phyloP scores from a whole-genome alignment of 2,888 invertebrate genomes.

The Sipha maydis region DNA sequence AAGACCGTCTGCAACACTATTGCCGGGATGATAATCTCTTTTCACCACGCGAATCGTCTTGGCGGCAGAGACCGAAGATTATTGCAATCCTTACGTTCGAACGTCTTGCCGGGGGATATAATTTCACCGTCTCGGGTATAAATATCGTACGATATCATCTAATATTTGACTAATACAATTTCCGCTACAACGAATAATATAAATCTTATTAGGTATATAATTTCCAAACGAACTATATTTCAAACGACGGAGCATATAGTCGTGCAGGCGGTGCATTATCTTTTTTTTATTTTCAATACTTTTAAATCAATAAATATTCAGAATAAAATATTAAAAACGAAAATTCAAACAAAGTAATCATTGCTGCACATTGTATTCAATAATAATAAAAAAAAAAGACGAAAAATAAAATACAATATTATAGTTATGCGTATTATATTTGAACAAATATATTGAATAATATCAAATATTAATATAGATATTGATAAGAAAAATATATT shows the following conservation, averaged over 20 bases:
- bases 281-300: not conserved
- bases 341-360: not conserved
- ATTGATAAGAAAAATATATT: not conserved
- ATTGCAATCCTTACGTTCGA: not conserved
- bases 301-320: not conserved
- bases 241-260: not conserved
- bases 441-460: not conserved
- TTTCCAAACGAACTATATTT: not conserved
- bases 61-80: not conserved
- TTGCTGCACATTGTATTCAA: not conserved
- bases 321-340: not conserved
- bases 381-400: not conserved
- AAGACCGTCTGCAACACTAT: not conserved
- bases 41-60: no score
- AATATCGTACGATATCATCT: not conserved
- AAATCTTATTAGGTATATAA: not conserved
- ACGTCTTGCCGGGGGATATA: not conserved
- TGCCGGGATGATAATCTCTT: no score
- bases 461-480: not conserved
- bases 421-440: not conserved
- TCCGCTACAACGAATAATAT: not conserved
- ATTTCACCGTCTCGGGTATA: not conserved
- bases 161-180: not conserved
- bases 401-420: not conserved
- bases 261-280: not conserved